Conservation (phyloP, 2,113 vertebrate genomes). For the Pholis gunnellus region DNA sequence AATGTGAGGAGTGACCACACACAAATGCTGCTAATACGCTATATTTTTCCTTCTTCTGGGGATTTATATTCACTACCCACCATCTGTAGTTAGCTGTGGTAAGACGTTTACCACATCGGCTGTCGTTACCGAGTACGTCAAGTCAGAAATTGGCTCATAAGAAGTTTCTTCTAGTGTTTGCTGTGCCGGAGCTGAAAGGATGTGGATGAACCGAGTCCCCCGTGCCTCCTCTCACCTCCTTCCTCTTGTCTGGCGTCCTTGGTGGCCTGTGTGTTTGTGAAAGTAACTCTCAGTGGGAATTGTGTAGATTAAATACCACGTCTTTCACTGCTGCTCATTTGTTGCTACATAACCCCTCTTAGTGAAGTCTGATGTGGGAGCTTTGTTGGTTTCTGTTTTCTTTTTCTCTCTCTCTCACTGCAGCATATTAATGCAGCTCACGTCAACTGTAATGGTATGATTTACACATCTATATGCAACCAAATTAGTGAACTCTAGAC, state of each 20-base stretch:
- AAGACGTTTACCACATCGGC: neutral
- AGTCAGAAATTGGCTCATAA: neutral
- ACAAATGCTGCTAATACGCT: neutral
- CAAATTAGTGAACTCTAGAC: slow-evolving; percentile 14
- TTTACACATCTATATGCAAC: slow-evolving; percentile 10
- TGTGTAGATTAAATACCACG: slow-evolving; percentile 39
- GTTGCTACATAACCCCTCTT: slow-evolving; percentile 16
- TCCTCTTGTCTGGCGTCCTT: slow-evolving; percentile 6
- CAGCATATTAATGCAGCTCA: slow-evolving; percentile 11
- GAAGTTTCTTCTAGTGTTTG: neutral
- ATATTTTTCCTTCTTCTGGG: neutral
- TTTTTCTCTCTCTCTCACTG: neutral
- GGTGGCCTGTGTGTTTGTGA: slow-evolving; percentile 48
- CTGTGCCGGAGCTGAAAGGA: neutral
- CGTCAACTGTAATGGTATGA: slow-evolving; percentile 5
- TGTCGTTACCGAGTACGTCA: neutral
- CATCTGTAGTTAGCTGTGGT: neutral
- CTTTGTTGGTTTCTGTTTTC: slow-evolving; percentile 25
- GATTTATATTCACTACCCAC: neutral
- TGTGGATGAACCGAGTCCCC: neutral
- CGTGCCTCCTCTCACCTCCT: slow-evolving; percentile 16
- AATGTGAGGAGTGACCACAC: neutral
- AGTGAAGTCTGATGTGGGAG: slow-evolving; percentile 1
- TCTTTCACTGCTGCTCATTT: slow-evolving; percentile 19
- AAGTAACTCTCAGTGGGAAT: slow-evolving; percentile 13